phyloP scores from a whole-genome alignment of 2,797 vertebrate species.

The Trachops cirrhosus region DNA sequence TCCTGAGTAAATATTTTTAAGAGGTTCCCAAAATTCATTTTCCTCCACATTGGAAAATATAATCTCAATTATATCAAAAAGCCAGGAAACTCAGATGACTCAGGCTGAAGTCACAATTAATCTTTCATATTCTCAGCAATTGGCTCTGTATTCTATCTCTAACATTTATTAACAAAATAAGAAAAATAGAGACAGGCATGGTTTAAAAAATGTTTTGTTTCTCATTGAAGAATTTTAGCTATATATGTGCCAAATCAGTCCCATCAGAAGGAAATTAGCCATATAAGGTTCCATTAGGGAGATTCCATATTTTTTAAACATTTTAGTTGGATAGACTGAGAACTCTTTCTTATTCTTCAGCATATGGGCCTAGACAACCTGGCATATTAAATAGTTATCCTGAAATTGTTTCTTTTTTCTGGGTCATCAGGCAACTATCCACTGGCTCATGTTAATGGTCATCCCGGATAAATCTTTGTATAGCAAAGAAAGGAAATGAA shows the following conservation, averaged over 20 bases:
- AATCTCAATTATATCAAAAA: conserved; percentile 30
- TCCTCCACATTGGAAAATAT: background rate
- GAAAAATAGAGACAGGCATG: background rate
- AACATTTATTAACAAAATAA: conserved; percentile 21
- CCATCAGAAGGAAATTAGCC: background rate
- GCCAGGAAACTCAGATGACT: conserved; percentile 18
- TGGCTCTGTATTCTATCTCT: background rate
- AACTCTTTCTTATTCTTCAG: conserved; percentile 27
- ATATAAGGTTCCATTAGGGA: background rate
- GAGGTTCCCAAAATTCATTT: conserved; percentile 5
- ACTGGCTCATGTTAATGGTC: background rate
- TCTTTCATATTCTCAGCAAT: background rate
- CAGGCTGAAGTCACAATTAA: background rate
- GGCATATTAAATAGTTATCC: background rate
- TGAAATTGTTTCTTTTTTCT: background rate
- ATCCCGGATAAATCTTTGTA: background rate
- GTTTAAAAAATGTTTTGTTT: background rate
- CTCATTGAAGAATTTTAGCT: background rate
- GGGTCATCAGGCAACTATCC: background rate
- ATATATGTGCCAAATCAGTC: background rate
- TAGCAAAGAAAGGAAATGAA: conserved; percentile 29
- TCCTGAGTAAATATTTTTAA: conserved; percentile 22
- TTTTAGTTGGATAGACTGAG: background rate
- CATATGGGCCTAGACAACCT: background rate
- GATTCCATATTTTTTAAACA: background rate